Base-by-base conservation (phyloP, 2,113 vertebrate species). In the Cheilinus undulatus region DNA sequence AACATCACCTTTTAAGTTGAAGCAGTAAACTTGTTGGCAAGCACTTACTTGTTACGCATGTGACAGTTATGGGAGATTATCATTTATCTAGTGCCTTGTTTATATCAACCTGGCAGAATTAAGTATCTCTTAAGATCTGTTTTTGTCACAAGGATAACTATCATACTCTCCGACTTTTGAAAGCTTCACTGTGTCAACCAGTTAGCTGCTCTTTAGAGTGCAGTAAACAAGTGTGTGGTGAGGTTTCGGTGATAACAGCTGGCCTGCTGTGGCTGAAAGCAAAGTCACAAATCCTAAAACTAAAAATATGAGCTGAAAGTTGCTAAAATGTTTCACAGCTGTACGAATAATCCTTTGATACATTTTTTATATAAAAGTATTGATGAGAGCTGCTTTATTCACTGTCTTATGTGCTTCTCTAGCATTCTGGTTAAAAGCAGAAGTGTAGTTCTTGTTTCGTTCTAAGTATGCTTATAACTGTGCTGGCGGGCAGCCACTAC, bases 401-500 rank as follows among this genome's bases (percentile, higher is more conserved):
- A 51, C 40, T 38, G 8, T 15, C 7, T 19, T 10, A 5, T 5
- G 13, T 51, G 20, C 54, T 50, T 20, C 7, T 54, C n/a, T n/a
- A 36, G 19, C 51, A 32, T 8, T 1, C 11, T 30, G 19, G 17
- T 3, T 48, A 24, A 62, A 20, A 23, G 34, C 15, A 22, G 50
- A 71, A 22, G 38, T 65, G 62, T 38, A 43, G 34, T 38, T 66
- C 30, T 56, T 62, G 19, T 51, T 69, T 52, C 30, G 32, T 50
- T 75, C 24, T n/a, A 50, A 70, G 40, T 50, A 42, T 36, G 36
- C 26, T 51, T 22, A 48, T 58, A 27, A 48, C 11, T 15, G 61
- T 62, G 24, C 59, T 74, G 77, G 82, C 69, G 49, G 46, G 22
- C 69, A 9, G 69, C 73, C 80, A 76, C 53, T 14, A 13, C 0